Percentiles rank a stretch among this genome's conserved stretches.
These are phyloP conservation scores for Cactoblastis cactorum DNA, from an alignment of 2,888 invertebrate species.

Conservation along the genomic window DNA sequence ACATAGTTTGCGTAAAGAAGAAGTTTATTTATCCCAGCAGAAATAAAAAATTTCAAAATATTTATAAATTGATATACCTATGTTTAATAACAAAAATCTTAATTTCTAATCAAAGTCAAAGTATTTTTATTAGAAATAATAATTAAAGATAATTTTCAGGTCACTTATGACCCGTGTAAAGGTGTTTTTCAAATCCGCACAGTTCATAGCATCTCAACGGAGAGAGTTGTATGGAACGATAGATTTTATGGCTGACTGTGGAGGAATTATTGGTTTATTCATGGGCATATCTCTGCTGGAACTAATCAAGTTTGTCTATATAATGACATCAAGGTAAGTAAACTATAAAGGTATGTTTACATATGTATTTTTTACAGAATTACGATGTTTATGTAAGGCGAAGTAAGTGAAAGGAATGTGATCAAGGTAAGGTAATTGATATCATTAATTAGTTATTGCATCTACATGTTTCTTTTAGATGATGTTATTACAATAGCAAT, in stretches of 20 bases:
- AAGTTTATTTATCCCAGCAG: too few relatives aligned
- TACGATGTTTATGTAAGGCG: background rate
- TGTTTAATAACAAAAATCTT: too few relatives aligned
- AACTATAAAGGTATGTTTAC: background rate
- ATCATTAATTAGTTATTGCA: too few relatives aligned
- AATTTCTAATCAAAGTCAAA: too few relatives aligned
- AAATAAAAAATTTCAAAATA: too few relatives aligned
- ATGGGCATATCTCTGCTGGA: slow-evolving; percentile 82
- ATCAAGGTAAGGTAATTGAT: too few relatives aligned
- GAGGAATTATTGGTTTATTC: slow-evolving; percentile 82
- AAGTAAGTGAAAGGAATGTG: background rate
- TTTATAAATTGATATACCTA: too few relatives aligned
- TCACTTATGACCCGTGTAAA: slow-evolving; percentile 77
- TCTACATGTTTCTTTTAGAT: too few relatives aligned
- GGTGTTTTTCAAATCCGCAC: slow-evolving; percentile 86
- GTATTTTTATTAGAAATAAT: too few relatives aligned
- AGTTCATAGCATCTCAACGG: slow-evolving; percentile 83
- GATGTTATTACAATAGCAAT: too few relatives aligned
- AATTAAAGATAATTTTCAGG: background rate
- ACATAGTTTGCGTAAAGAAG: too few relatives aligned
- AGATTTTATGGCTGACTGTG: slow-evolving; percentile 85
- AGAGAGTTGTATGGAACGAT: slow-evolving; percentile 84
- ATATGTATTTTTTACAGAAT: background rate
- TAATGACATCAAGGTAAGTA: background rate
- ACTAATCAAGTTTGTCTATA: slow-evolving; percentile 36